phyloP scores from a whole-genome alignment of 1,140 invertebrate genomes.

The Lerema accius region DNA sequence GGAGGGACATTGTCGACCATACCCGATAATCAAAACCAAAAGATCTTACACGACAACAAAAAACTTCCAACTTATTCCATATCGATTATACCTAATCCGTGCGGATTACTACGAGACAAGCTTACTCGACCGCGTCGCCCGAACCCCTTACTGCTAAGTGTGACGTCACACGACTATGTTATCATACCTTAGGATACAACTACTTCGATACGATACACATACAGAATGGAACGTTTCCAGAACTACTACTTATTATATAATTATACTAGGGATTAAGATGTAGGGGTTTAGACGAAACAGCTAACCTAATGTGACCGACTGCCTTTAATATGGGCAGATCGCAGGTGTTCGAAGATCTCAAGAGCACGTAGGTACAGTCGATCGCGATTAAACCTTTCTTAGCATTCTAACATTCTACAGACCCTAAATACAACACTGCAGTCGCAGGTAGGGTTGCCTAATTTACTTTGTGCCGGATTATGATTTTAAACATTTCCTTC shows the following conservation, averaged over 20 bases:
- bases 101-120: constrained; percentile 12
- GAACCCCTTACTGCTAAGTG: constrained; percentile 30
- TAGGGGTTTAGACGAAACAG: not conserved
- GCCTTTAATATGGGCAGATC: not conserved
- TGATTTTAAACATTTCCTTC: too few species aligned
- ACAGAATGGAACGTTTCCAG: constrained; percentile 11
- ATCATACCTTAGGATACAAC: constrained; percentile 20
- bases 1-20: constrained; percentile 70
- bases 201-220: constrained; percentile 14
- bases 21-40: constrained; percentile 57
- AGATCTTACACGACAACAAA: constrained; percentile 41
- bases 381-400: constrained; percentile 30
- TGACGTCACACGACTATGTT: constrained; percentile 24
- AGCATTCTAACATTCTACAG: constrained; percentile 22
- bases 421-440: constrained; percentile 44
- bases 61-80: constrained; percentile 42
- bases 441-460: constrained; percentile 34
- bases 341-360: constrained; percentile 20
- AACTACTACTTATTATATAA: constrained; percentile 11
- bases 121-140: constrained; percentile 14
- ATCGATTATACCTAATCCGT: constrained; percentile 19
- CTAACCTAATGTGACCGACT: not conserved
- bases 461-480: too few species aligned
- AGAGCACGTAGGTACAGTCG: constrained; percentile 25
- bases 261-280: not conserved